These are phyloP conservation scores for Heliothis subflexa DNA, from an alignment of 1,140 invertebrate species.

Conservation along the genomic window DNA sequence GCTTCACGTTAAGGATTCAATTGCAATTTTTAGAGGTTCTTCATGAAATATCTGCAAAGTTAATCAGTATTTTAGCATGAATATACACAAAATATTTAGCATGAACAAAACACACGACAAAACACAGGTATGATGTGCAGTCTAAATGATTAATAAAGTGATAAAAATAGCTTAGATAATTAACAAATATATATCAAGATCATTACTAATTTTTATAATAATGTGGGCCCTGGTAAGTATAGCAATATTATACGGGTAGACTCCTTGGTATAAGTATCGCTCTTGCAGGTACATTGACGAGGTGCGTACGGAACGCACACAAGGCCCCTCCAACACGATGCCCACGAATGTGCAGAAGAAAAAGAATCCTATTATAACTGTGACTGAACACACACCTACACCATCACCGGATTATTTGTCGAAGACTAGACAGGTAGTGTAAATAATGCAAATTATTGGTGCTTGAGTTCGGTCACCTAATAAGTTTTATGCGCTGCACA, in stretches of 20 bases:
- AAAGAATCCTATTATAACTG: conserved; percentile 97
- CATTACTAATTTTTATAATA: not conserved
- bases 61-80: conserved; percentile 21
- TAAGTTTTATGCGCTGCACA: not conserved
- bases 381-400: conserved; percentile 97
- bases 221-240: conserved; percentile 24
- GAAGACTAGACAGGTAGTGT: conserved; percentile 91
- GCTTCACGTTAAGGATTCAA: conserved; percentile 21
- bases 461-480: no score
- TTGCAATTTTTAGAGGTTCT: conserved; percentile 14
- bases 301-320: conserved; percentile 85
- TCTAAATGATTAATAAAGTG: not conserved
- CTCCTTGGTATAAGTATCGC: not conserved
- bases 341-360: conserved; percentile 75
- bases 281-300: conserved; percentile 88
- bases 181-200: not conserved
- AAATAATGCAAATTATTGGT: not conserved
- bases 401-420: conserved; percentile 93
- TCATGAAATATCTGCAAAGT: conserved; percentile 4
- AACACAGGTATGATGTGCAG: conserved; percentile 42
- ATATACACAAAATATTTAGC: conserved; percentile 21
- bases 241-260: not conserved
- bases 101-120: conserved; percentile 40
- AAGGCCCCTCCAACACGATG: conserved; percentile 63
- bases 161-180: not conserved